Evolutionary conservation across 2,797 vertebrate genomes (phyloP).

Genomic region (Antennarius maculatus): DNA sequence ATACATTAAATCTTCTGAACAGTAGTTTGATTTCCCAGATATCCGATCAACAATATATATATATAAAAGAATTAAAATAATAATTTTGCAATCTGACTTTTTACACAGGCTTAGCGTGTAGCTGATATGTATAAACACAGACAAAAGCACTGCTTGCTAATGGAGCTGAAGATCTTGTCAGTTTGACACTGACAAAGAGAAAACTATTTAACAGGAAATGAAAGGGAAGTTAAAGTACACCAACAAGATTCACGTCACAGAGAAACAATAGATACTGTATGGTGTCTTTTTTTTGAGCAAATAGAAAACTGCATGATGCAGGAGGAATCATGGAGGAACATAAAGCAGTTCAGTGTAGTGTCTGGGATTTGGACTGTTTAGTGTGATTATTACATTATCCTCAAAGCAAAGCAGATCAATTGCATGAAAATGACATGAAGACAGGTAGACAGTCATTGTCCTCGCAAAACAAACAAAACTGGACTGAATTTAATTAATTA

Average conservation of each 20-base stretch:
- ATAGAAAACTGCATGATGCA: slow-evolving; percentile 14
- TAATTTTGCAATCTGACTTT: slow-evolving; percentile 24
- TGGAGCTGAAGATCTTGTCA: slow-evolving; percentile 18
- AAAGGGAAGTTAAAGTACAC: not conserved
- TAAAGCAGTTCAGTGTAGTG: slow-evolving; percentile 37
- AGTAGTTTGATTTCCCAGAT: slow-evolving; percentile 30
- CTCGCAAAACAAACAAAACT: slow-evolving; percentile 4
- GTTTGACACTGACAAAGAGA: slow-evolving; percentile 19
- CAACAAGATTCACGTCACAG: slow-evolving; percentile 3
- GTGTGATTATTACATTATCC: slow-evolving; percentile 40
- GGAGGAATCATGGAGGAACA: too few species aligned
- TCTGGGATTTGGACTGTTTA: slow-evolving; percentile 32
- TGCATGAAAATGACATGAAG: not conserved
- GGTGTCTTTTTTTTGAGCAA: not conserved
- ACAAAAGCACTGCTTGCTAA: slow-evolving; percentile 7
- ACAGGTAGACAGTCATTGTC: slow-evolving; percentile 8
- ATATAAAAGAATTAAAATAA: slow-evolving; percentile 6
- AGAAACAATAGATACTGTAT: slow-evolving; percentile 8
- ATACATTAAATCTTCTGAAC: slow-evolving; percentile 32
- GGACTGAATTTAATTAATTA: not conserved
- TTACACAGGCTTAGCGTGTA: slow-evolving; percentile 57
- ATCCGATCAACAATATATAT: slow-evolving; percentile 26
- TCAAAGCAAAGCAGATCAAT: slow-evolving; percentile 1
- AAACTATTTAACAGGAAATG: slow-evolving; percentile 1
- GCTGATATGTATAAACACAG: slow-evolving; percentile 18